Conservation (phyloP, 2,888 invertebrate genomes). For the Campoletis raptor region DNA sequence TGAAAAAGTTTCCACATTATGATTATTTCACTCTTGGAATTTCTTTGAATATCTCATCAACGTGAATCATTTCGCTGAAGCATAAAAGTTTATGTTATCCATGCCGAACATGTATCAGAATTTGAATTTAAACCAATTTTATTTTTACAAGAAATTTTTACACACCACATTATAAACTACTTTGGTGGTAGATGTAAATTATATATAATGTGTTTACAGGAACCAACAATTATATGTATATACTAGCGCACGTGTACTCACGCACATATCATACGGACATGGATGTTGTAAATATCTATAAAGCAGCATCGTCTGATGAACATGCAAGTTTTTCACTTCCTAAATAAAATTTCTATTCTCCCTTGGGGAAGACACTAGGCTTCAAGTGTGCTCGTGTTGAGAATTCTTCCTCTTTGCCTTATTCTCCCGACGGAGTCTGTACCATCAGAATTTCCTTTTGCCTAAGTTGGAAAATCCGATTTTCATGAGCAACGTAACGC, state of each 20-base stretch:
- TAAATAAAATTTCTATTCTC: slow-evolving; percentile 10
- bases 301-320: slow-evolving; percentile 1
- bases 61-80: too few relatives aligned
- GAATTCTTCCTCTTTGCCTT: slow-evolving; percentile 30
- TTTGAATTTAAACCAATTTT: too few relatives aligned
- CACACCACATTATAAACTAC: too few relatives aligned
- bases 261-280: neutral
- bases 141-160: too few relatives aligned
- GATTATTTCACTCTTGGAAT: too few relatives aligned
- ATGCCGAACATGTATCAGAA: too few relatives aligned
- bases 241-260: neutral
- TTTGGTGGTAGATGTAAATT: too few relatives aligned
- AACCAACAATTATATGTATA: too few relatives aligned
- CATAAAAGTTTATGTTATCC: too few relatives aligned
- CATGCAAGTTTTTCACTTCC: slow-evolving; percentile 13
- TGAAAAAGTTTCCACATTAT: too few relatives aligned
- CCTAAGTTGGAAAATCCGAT: slow-evolving; percentile 51
- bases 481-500: slow-evolving; percentile 52
- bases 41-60: too few relatives aligned
- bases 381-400: neutral
- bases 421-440: slow-evolving; percentile 37
- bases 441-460: slow-evolving; percentile 40
- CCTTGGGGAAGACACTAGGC: neutral
- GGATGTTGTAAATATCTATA: neutral
- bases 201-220: too few relatives aligned